Conservation (phyloP, 2,888 invertebrate species). For the Petrolisthes manimaculis region DNA sequence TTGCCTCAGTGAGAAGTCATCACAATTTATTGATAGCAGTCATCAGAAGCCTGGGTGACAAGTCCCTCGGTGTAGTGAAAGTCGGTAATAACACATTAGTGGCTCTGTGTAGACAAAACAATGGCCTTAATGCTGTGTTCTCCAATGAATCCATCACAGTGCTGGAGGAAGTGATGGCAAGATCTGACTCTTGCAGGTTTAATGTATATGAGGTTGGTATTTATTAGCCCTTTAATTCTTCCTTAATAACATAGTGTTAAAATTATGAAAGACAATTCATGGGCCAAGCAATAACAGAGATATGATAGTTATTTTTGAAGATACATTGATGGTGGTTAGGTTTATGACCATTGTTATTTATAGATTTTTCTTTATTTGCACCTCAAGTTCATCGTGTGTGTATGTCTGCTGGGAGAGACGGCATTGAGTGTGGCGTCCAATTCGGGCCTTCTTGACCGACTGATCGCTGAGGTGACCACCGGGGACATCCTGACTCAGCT, state of each 20-base stretch:
- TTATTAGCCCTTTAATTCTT: neutral
- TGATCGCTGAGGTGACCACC: slow-evolving; percentile 78
- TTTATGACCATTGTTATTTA: too few relatives aligned
- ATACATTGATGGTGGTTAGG: too few relatives aligned
- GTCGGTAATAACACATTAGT: slow-evolving; percentile 24
- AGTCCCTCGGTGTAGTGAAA: slow-evolving; percentile 41
- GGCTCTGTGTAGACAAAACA: slow-evolving; percentile 22
- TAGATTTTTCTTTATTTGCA: neutral
- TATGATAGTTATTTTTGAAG: too few relatives aligned
- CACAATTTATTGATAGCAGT: slow-evolving; percentile 16
- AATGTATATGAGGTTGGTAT: slow-evolving; percentile 58
- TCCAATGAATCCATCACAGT: slow-evolving; percentile 29
- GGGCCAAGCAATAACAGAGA: too few relatives aligned
- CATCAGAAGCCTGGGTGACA: slow-evolving; percentile 31
- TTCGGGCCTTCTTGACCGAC: slow-evolving; percentile 67
- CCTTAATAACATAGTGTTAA: too few relatives aligned
- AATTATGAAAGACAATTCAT: too few relatives aligned
- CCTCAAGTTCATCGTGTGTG: slow-evolving; percentile 40
- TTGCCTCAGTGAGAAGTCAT: slow-evolving; percentile 6
- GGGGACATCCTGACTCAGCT: slow-evolving; percentile 84
- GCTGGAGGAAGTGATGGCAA: slow-evolving; percentile 40
- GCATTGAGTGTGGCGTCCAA: slow-evolving; percentile 45
- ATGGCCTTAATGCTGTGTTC: slow-evolving; percentile 34
- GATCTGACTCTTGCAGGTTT: slow-evolving; percentile 42
- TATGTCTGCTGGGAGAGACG: slow-evolving; percentile 44